phyloP scores from a whole-genome alignment of 1,140 invertebrate genomes.

The Monomorium pharaonis region DNA sequence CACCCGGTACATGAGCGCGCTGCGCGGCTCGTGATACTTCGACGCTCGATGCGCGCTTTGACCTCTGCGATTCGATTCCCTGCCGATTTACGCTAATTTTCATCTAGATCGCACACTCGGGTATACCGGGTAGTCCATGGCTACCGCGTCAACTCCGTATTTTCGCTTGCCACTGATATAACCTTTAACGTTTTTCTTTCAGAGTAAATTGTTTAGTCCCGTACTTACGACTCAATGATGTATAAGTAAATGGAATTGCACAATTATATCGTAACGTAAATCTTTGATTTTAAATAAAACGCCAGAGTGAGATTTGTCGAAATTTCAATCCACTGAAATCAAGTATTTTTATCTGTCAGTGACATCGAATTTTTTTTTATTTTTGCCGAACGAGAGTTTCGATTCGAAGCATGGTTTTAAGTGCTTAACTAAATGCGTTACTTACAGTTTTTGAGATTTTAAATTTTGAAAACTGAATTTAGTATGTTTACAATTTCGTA shows the following conservation, averaged over 20 bases:
- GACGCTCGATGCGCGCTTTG: slow-evolving; percentile 35
- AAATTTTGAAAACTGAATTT: not conserved
- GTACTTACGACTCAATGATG: not conserved
- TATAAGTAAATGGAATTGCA: not conserved
- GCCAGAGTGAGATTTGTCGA: not conserved
- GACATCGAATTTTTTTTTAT: not conserved
- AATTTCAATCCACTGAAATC: not conserved
- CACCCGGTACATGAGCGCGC: slow-evolving; percentile 77
- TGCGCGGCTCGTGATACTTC: slow-evolving; percentile 70
- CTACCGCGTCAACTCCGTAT: not conserved
- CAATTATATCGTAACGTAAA: not conserved
- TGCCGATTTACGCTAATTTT: slow-evolving; percentile 10
- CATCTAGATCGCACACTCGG: slow-evolving; percentile 1
- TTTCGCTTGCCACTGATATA: not conserved
- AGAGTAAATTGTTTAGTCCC: not conserved
- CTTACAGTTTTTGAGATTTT: not conserved
- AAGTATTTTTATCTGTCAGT: not conserved
- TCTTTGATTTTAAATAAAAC: not conserved
- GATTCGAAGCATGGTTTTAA: not conserved
- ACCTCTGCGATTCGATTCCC: slow-evolving; percentile 40
- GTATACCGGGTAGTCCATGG: not conserved
- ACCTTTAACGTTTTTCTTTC: not conserved
- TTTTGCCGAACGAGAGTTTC: not conserved
- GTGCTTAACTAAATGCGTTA: not conserved
- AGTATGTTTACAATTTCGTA: not conserved